Base-by-base conservation (phyloP, 37 sponge, comb jelly and placozoan genomes). In the Mnemiopsis leidyi region DNA sequence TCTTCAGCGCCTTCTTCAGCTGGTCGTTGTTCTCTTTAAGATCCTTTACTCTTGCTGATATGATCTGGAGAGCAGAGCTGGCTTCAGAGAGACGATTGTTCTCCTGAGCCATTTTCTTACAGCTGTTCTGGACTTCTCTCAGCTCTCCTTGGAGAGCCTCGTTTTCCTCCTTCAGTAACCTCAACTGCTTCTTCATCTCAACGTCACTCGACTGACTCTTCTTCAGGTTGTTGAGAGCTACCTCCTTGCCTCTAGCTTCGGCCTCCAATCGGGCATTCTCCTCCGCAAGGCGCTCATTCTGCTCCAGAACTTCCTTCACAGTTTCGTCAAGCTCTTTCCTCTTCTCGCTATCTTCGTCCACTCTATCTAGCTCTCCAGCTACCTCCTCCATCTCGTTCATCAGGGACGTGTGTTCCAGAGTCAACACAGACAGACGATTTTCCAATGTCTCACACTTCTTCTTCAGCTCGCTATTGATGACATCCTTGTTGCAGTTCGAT, bases 371-470 rank as follows among this genome's bases (percentile, higher is more conserved):
- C 90, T 85, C 90, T 25, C 61, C 90, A 23, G 90, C 90, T 2
- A 85, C 90, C 39, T 85, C 90, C 32, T 85, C 35, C 90, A 85
- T 85, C 61, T 85, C 90, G 48, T 85, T 85, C 25, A 40, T 38
- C 26, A 85, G 48, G 0, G 40, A 1, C 2, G 23, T 40, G 90
- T 85, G 61, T 37, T 85, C 90, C 18, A 85, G 29, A 25, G 33
- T 18, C 29, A 85, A 16, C n/a, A 85, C 90, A 5, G 90, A 38
- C 24, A 85, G 61, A 25, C 36, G 38, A 21, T 85, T 85, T 25
- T 85, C 90, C 90, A 85, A 25, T 28, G 26, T 5, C 48, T 85
- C 90, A 85, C 61, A 85, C 90, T 85, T 85, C 48, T 85, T 85
- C 90, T 85, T 85, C 61, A 85, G 24, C 29, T 40, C 61, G 0